Conservation (phyloP, 2,797 vertebrate genomes). For the Myotis myotis region DNA sequence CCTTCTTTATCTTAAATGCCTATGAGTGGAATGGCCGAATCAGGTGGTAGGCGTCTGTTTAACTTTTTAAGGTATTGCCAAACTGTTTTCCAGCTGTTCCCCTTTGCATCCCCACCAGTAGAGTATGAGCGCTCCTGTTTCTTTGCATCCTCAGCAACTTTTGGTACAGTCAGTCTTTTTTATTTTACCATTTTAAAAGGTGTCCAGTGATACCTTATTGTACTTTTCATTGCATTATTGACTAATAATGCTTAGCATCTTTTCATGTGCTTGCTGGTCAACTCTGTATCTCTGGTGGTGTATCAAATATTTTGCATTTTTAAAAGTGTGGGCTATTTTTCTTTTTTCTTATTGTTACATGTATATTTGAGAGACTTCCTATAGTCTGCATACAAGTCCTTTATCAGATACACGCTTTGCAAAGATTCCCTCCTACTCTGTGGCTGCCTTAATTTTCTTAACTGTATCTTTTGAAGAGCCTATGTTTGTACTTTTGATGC, state of each 20-base stretch:
- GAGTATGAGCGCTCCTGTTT: background rate
- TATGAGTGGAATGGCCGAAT: no score
- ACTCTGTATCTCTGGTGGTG: background rate
- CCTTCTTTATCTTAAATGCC: background rate
- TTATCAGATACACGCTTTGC: background rate
- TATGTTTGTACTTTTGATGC: background rate
- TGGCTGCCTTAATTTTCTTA: background rate
- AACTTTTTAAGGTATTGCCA: background rate
- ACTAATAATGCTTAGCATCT: background rate
- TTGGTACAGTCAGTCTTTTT: background rate
- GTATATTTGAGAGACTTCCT: background rate
- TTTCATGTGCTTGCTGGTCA: background rate
- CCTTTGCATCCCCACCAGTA: background rate
- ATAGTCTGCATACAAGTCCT: background rate
- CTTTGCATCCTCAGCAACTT: background rate
- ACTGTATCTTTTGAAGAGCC: background rate
- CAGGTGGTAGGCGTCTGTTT: background rate
- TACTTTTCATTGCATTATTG: background rate
- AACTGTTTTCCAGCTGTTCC: background rate
- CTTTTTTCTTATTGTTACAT: background rate
- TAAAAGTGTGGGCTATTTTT: background rate
- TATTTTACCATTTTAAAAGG: background rate
- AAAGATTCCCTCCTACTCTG: background rate
- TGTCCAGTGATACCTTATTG: background rate
- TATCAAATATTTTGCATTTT: background rate